Percentiles rank a stretch among this genome's conserved stretches.
Evolutionary conservation across 53 echinoderm and acorn worm genomes (phyloP).

Genomic region (Patiria pectinifera): DNA sequence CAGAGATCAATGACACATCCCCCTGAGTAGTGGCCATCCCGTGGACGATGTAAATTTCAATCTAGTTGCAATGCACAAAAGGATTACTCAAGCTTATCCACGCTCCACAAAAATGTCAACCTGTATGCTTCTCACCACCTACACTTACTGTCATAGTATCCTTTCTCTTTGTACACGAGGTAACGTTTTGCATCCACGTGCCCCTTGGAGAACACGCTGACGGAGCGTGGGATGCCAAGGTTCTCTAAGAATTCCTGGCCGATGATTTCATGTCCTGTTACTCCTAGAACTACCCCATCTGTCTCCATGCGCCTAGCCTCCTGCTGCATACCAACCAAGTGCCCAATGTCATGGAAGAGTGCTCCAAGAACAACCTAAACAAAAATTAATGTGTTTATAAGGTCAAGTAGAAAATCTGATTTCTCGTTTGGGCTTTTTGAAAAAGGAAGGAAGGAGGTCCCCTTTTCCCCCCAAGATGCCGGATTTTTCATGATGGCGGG

Average conservation of each 20-base stretch:
- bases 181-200: slow-evolving; percentile 90
- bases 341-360: slow-evolving; percentile 89
- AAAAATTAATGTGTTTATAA: neutral
- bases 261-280: slow-evolving; percentile 69
- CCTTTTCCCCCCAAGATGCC: too few species aligned
- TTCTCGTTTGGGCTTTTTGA: neutral
- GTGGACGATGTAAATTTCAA: too few species aligned
- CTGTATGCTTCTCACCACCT: neutral
- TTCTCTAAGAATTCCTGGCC: slow-evolving; percentile 72
- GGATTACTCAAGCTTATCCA: too few species aligned
- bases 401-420: neutral
- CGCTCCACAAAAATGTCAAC: neutral
- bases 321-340: slow-evolving; percentile 72
- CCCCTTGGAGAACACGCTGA: slow-evolving; percentile 72
- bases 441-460: too few species aligned
- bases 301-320: slow-evolving; percentile 72
- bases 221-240: slow-evolving; percentile 71
- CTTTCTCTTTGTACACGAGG: slow-evolving; percentile 77
- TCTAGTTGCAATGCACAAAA: too few species aligned
- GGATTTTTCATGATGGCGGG: too few species aligned
- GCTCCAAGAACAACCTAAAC: slow-evolving; percentile 78
- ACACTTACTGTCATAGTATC: slow-evolving; percentile 73
- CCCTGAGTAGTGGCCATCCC: too few species aligned
- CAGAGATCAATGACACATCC: too few species aligned
- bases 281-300: slow-evolving; percentile 60